phyloP scores from a whole-genome alignment of 2,113 vertebrate species.

The Takifugu bimaculatus region DNA sequence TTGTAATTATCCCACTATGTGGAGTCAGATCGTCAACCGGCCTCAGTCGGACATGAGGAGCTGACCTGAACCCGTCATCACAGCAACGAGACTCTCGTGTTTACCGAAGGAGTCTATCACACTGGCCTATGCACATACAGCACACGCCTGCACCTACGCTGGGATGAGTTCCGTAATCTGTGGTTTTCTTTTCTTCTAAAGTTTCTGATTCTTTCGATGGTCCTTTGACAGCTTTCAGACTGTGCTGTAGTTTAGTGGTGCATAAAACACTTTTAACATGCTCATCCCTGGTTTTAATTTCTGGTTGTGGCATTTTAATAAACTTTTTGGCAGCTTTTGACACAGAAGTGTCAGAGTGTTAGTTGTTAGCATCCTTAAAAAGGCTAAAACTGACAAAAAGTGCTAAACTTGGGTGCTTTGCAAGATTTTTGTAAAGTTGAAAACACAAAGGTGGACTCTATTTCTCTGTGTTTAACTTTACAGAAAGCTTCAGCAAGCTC shows the following conservation, averaged over 20 bases:
- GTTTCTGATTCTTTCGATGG: not conserved
- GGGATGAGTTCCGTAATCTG: not conserved
- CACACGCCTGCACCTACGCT: conserved; percentile 16
- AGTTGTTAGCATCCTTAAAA: no score
- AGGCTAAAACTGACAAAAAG: no score
- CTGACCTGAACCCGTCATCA: conserved; percentile 60
- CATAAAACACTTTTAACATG: not conserved
- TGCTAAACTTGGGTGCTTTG: no score
- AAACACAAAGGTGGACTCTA: no score
- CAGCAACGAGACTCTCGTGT: conserved; percentile 51
- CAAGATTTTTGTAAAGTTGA: no score
- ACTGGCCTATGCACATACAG: conserved; percentile 5
- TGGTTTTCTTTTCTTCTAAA: not conserved
- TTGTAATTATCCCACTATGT: conserved; percentile 38
- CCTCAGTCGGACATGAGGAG: conserved; percentile 45
- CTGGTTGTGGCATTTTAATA: no score
- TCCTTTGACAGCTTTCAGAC: not conserved
- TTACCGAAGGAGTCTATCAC: conserved; percentile 19
- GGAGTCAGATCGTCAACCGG: conserved; percentile 45
- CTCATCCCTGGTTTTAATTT: no score
- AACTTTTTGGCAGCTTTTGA: no score
- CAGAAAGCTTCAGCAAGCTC: no score
- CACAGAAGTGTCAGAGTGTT: no score
- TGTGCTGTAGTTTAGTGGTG: not conserved
- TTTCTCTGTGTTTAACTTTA: no score